Evolutionary conservation across 1,140 invertebrate species (phyloP).

Genomic region (Bactericera cockerelli): DNA sequence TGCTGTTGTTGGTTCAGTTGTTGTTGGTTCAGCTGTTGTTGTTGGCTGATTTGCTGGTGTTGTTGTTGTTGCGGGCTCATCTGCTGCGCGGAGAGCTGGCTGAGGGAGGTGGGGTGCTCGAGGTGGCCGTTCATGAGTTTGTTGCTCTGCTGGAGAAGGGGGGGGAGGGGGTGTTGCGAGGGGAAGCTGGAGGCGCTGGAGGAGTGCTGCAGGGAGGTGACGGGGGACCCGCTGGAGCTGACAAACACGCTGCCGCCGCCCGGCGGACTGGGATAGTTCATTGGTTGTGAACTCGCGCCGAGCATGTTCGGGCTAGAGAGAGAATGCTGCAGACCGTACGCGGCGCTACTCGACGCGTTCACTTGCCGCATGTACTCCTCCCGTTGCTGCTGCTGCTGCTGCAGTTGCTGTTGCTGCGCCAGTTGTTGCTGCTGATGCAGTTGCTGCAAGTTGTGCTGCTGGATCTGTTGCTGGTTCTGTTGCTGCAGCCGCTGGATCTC

Average conservation of each 20-base stretch:
- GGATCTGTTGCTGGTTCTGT: not conserved
- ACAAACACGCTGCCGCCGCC: too few species aligned
- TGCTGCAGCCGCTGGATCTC: not conserved
- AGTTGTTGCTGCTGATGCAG: slow-evolving; percentile 3
- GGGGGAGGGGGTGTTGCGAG: not conserved
- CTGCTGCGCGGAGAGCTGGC: not conserved
- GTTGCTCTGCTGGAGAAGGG: not conserved
- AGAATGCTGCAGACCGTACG: not conserved
- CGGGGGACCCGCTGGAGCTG: not conserved
- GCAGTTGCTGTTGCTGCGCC: not conserved
- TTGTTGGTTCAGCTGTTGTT: not conserved
- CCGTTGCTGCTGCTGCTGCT: not conserved
- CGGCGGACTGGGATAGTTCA: not conserved
- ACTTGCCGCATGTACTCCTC: not conserved
- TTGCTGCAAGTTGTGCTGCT: not conserved
- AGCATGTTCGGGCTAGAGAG: not conserved
- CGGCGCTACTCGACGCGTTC: not conserved
- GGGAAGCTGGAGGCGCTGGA: not conserved
- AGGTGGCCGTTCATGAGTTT: not conserved
- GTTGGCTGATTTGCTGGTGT: too few species aligned
- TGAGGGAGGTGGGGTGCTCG: not conserved
- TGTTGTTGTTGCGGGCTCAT: too few species aligned
- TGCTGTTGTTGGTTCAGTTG: not conserved
- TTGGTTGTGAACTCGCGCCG: not conserved
- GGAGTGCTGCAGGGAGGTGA: not conserved